phyloP scores from a whole-genome alignment of 2,113 vertebrate genomes.

The Echinops telfairi region DNA sequence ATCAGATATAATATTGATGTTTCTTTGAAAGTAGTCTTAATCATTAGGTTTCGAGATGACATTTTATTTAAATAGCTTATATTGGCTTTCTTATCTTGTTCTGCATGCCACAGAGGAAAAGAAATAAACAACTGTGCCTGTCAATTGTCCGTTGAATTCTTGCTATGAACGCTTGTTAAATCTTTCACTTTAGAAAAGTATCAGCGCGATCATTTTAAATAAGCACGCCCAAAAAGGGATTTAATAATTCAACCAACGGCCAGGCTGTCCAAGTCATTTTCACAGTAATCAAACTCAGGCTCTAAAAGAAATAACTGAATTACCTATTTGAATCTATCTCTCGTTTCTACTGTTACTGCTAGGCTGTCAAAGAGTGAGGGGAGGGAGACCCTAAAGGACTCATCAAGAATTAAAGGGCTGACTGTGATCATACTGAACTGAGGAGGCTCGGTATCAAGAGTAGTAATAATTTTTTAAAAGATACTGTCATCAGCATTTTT shows the following conservation, averaged over 20 bases:
- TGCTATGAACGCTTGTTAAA: no score
- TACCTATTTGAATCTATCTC: not conserved
- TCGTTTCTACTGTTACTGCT: not conserved
- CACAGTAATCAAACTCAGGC: constrained; percentile 44
- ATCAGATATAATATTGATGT: no score
- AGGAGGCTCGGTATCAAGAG: constrained; percentile 50
- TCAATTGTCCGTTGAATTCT: no score
- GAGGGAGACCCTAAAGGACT: constrained; percentile 57
- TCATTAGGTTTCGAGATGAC: no score
- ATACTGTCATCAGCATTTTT: constrained; percentile 71
- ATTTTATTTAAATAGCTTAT: no score
- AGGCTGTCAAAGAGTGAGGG: not conserved
- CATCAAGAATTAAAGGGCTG: constrained; percentile 67
- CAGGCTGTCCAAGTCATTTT: constrained; percentile 26
- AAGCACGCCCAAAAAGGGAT: not conserved
- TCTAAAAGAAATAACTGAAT: constrained; percentile 21
- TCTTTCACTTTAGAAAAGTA: no score
- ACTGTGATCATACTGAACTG: constrained; percentile 28
- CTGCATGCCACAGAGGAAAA: no score
- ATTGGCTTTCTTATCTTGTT: no score
- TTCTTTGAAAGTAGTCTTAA: no score
- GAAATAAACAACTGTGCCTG: no score
- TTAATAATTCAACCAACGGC: constrained; percentile 3
- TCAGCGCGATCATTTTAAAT: no score
- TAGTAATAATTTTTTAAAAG: constrained; percentile 59